Evolutionary conservation across 1,140 invertebrate species (phyloP), one percentile per base, ranked within the genome.

Genomic region (Harlomillsia oculata): DNA sequence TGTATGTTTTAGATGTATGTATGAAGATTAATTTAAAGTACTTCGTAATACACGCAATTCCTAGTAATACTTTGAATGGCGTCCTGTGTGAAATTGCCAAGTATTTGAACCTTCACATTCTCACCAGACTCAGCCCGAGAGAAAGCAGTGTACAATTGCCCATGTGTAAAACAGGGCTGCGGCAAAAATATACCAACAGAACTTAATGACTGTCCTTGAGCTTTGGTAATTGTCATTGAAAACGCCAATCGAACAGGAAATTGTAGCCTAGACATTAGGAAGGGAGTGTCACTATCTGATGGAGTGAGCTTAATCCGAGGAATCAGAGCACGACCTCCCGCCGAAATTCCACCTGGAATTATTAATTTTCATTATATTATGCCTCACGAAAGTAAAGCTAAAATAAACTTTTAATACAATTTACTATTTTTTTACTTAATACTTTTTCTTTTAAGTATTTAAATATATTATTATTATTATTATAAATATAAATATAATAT

Each of bases 141-240:
- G 20, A 59, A 46, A 18, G 56, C 59, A 26, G 52, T 48, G 25
- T 60, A 60, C 2, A 60, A 32, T 45, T 60, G 59, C 5, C 59
- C 59, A 44, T 60, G 59, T 8, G 14, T 26, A 49, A 60, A 60
- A 2, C 55, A 45, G 21, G 52, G 49, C 9, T 56, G 14, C 14
- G 37, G 34, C 14, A 61, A 30, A 25, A 56, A 56, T 3, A 61
- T 50, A 8, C 59, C 53, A 45, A 56, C 46, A 30, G 11, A 37
- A 16, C 56, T 34, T n/a, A 61, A 48, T 1, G 59, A 29, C 41
- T 62, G 60, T 6, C 77, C 75, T 68, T 80, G 77, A 65, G 72
- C 70, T 66, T 80, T 77, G 62, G 76, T 77, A 41, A 76, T 75
- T 20, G 72, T 71, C 68, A 78, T 74, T 18, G 72, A 69, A 67